A percentile compares a stretch with the other conserved stretches of the same genome.
Evolutionary conservation across 2,797 vertebrate species (phyloP).

Genomic region (Gambusia yucatana): DNA sequence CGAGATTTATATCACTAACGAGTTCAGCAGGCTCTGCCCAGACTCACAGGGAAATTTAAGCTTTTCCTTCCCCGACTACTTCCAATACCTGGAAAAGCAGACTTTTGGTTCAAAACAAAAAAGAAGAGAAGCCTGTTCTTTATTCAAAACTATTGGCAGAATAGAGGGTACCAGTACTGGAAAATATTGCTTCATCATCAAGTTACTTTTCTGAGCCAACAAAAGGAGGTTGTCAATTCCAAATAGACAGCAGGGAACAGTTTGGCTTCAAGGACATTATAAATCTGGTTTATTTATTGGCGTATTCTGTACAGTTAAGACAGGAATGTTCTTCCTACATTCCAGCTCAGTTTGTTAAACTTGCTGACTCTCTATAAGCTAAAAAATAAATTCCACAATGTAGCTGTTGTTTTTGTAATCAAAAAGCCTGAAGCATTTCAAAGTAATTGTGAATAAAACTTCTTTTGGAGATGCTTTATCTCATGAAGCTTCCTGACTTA

Average conservation of each 20-base stretch:
- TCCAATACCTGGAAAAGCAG: constrained; percentile 78
- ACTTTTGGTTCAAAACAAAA: constrained; percentile 46
- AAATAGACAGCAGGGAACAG: constrained; percentile 55
- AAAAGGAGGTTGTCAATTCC: constrained; percentile 59
- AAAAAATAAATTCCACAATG: neutral
- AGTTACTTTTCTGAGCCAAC: constrained; percentile 47
- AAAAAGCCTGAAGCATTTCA: neutral
- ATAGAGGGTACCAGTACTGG: constrained; percentile 64
- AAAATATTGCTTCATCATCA: constrained; percentile 75
- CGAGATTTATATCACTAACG: constrained; percentile 85
- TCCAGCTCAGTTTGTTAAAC: constrained; percentile 36
- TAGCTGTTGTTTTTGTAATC: neutral
- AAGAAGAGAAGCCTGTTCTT: constrained; percentile 39
- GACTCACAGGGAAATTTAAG: constrained; percentile 77
- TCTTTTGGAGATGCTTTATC: constrained; percentile 27
- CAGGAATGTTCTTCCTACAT: constrained; percentile 56
- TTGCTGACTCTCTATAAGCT: constrained; percentile 4
- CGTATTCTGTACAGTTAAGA: constrained; percentile 37
- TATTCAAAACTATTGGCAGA: constrained; percentile 65
- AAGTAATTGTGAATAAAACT: neutral
- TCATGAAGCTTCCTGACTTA: constrained; percentile 26
- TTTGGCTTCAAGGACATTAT: constrained; percentile 52
- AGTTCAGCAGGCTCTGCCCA: constrained; percentile 81
- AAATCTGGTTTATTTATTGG: constrained; percentile 63
- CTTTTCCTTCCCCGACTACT: constrained; percentile 72